Percentiles rank a stretch among this genome's conserved stretches.
phyloP scores from a whole-genome alignment of 2,888 invertebrate species.

The Agrochola macilenta region DNA sequence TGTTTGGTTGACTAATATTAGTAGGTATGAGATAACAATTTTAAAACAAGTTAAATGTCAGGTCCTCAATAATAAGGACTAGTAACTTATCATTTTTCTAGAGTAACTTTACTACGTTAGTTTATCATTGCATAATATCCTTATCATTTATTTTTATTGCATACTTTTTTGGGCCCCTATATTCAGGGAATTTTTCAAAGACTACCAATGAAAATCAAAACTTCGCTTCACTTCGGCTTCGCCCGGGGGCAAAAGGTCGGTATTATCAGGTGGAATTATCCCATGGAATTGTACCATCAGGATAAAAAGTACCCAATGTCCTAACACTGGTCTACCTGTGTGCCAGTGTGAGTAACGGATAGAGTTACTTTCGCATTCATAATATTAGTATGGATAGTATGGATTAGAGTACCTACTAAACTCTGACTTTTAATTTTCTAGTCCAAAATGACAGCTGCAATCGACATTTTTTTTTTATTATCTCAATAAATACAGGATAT shows the following conservation, averaged over 20 bases:
- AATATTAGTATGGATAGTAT: background rate
- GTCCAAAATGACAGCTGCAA: background rate
- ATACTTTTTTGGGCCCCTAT: no score
- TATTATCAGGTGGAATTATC: background rate
- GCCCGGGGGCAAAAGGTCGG: no score
- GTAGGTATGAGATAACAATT: conserved; percentile 14
- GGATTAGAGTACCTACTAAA: background rate
- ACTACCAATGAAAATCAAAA: background rate
- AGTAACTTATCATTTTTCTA: background rate
- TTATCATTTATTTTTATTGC: no score
- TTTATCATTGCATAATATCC: background rate
- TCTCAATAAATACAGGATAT: background rate
- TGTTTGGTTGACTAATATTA: conserved; percentile 19
- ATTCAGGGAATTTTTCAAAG: background rate
- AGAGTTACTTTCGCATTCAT: background rate
- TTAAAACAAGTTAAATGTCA: conserved; percentile 21
- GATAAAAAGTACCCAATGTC: background rate
- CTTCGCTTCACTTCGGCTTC: no score
- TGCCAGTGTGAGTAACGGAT: background rate
- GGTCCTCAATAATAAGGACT: background rate
- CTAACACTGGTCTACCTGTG: background rate
- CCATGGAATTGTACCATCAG: background rate
- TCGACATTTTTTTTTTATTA: background rate
- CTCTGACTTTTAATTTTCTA: background rate
- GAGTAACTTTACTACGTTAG: background rate